phyloP scores from a whole-genome alignment of 2,888 invertebrate species.

The Euproctis similis region DNA sequence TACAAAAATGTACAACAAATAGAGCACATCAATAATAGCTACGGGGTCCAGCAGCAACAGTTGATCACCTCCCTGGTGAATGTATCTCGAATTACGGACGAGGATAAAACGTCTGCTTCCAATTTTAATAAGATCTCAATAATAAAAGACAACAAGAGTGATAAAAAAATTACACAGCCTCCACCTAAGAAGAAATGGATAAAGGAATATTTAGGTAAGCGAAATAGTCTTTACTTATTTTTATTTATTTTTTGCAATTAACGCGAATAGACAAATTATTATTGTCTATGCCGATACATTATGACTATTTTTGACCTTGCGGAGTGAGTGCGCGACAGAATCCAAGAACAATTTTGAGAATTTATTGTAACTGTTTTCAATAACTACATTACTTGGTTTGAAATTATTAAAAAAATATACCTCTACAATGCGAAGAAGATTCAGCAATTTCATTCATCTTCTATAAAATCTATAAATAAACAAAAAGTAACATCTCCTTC shows the following conservation, averaged over 20 bases:
- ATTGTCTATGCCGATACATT: slow-evolving; percentile 33
- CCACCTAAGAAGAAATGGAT: slow-evolving; percentile 87
- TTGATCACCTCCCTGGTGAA: slow-evolving; percentile 35
- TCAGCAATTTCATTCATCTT: too few species aligned
- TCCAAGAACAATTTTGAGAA: slow-evolving; percentile 40
- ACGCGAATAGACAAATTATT: too few species aligned
- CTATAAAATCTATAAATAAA: too few species aligned
- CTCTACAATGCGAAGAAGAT: too few species aligned
- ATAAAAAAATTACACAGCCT: slow-evolving; percentile 49
- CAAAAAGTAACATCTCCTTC: too few species aligned
- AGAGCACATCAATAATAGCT: slow-evolving; percentile 38
- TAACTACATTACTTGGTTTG: too few species aligned
- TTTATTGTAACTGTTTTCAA: too few species aligned
- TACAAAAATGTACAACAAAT: slow-evolving; percentile 48
- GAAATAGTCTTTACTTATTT: too few species aligned
- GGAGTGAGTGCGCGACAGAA: slow-evolving; percentile 36
- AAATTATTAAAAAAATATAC: too few species aligned
- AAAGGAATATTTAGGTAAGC: slow-evolving; percentile 79
- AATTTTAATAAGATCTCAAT: slow-evolving; percentile 29
- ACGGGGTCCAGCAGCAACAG: slow-evolving; percentile 41
- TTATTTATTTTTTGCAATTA: too few species aligned
- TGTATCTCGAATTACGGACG: slow-evolving; percentile 32
- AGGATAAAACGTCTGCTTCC: slow-evolving; percentile 39
- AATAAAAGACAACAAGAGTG: slow-evolving; percentile 39
- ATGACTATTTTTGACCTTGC: slow-evolving; percentile 30